Conservation (phyloP, 2,888 invertebrate species). For the Hydriomena furcata region DNA sequence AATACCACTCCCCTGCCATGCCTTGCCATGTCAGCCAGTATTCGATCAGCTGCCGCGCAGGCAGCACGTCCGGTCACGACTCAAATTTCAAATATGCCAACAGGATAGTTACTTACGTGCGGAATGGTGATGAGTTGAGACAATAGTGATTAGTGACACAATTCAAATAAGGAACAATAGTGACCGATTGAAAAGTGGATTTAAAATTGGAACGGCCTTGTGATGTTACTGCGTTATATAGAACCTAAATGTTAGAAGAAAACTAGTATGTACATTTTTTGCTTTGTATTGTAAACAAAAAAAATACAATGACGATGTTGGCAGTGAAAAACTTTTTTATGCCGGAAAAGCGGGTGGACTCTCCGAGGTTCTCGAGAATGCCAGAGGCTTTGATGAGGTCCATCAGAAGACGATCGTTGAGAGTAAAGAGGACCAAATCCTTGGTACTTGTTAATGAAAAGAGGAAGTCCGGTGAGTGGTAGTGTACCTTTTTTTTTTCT, state of each 20-base stretch:
- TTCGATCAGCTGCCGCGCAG: constrained; percentile 23
- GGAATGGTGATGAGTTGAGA: constrained; percentile 51
- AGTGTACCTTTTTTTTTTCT: constrained; percentile 56
- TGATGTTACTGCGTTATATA: constrained; percentile 10
- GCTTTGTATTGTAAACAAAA: neutral
- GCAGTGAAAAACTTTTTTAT: constrained; percentile 90
- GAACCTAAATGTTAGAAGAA: no score
- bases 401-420: constrained; percentile 87
- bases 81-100: constrained; percentile 36
- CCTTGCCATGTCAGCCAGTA: constrained; percentile 29
- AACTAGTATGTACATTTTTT: no score
- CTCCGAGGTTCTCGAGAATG: constrained; percentile 85
- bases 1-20: constrained; percentile 15
- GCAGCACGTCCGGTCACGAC: constrained; percentile 22
- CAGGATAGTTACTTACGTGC: constrained; percentile 36
- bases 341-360: constrained; percentile 85
- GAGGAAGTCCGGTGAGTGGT: constrained; percentile 90
- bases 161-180: constrained; percentile 41
- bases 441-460: constrained; percentile 89
- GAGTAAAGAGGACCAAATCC: constrained; percentile 90
- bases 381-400: constrained; percentile 90
- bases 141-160: constrained; percentile 46
- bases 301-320: constrained; percentile 76
- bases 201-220: constrained; percentile 31
- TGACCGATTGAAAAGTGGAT: constrained; percentile 30